A percentile compares a stretch with the other conserved stretches of the same genome.
phyloP scores from a whole-genome alignment of 1,140 invertebrate species.

The Panulirus ornatus region DNA sequence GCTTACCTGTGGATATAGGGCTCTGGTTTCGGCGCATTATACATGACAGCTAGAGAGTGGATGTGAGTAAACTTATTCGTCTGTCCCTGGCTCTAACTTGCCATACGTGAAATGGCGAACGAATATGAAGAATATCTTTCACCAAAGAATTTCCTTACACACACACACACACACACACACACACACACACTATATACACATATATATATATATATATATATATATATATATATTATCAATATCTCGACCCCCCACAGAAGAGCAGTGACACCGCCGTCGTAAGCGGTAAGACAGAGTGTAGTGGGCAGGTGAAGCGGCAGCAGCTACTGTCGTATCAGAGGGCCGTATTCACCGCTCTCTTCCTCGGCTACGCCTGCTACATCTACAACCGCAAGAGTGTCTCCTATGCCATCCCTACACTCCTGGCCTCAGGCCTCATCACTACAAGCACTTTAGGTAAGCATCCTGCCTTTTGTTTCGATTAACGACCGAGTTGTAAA shows the following conservation, averaged over 20 bases:
- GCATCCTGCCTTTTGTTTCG: background rate
- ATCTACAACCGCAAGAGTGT: slow-evolving; percentile 63
- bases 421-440: slow-evolving; percentile 47
- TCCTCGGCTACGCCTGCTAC: slow-evolving; percentile 62
- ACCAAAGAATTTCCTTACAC: no score
- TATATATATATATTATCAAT: no score
- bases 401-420: slow-evolving; percentile 57
- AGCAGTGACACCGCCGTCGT: background rate
- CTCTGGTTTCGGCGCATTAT: no score
- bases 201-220: no score
- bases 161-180: no score
- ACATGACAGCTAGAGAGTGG: no score
- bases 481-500: no score
- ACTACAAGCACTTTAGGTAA: slow-evolving; percentile 49
- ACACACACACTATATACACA: no score
- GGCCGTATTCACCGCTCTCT: slow-evolving; percentile 33
- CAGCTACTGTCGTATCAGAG: slow-evolving; percentile 38
- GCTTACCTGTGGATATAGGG: no score
- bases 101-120: background rate
- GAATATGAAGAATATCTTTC: background rate
- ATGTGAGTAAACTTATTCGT: no score
- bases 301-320: background rate
- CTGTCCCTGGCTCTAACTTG: no score
- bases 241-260: no score
- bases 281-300: background rate